phyloP scores from a whole-genome alignment of 2,888 invertebrate genomes.

The Danaus chrysippus region DNA sequence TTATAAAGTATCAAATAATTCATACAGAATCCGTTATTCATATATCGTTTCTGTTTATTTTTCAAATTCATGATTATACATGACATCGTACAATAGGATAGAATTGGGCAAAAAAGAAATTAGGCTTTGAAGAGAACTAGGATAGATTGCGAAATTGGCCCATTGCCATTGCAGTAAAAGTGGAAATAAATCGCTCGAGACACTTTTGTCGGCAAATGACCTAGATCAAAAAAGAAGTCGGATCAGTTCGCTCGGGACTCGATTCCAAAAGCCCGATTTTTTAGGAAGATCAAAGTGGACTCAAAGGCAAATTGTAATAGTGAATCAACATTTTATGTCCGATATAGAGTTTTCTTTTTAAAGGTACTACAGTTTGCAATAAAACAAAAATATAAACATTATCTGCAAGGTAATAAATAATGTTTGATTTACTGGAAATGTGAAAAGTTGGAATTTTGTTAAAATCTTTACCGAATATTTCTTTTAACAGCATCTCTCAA shows the following conservation, averaged over 20 bases:
- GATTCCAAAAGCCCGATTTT: slow-evolving; percentile 40
- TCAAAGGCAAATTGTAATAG: slow-evolving; percentile 24
- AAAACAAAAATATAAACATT: too few species aligned
- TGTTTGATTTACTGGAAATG: too few species aligned
- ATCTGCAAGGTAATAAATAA: too few species aligned
- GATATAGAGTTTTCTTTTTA: slow-evolving; percentile 1
- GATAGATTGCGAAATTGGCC: slow-evolving; percentile 70
- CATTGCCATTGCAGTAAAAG: slow-evolving; percentile 76
- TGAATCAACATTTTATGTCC: slow-evolving; percentile 14
- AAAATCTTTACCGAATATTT: too few species aligned
- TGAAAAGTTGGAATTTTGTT: too few species aligned
- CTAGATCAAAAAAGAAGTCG: slow-evolving; percentile 60
- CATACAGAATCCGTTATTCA: too few species aligned
- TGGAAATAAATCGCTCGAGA: slow-evolving; percentile 70
- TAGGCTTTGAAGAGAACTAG: slow-evolving; percentile 57
- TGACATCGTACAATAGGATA: slow-evolving; percentile 30
- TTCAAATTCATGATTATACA: neutral
- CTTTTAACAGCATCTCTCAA: too few species aligned
- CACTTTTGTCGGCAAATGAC: slow-evolving; percentile 64
- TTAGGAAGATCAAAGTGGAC: slow-evolving; percentile 35
- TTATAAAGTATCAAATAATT: too few species aligned
- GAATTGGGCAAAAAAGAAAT: slow-evolving; percentile 38
- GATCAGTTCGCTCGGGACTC: slow-evolving; percentile 39
- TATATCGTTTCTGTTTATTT: neutral
- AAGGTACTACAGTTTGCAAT: too few species aligned